Base-by-base conservation (phyloP, 2,797 vertebrate genomes). In the Cyclura pinguis region DNA sequence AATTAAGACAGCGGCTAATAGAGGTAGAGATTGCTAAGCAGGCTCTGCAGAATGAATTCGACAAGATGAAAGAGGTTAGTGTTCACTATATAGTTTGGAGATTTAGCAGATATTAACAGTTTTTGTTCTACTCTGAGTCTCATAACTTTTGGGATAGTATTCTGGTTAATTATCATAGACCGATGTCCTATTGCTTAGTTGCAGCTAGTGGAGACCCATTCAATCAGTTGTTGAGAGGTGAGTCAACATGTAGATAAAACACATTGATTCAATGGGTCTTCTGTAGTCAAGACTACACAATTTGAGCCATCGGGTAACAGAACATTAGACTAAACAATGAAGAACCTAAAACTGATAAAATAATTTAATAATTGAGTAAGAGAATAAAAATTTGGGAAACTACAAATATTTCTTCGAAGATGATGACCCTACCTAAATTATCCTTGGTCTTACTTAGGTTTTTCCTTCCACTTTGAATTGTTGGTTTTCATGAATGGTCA, bases 1-100 rank as follows among this genome's bases (percentile, higher is more conserved):
- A 98, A 92, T 96, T 99, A 94, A 98, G 99, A 91, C 98, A 99
- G 96, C 97, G 98, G 96, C 97, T 99, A 89, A 99, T 99, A 93
- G 98, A 99, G 96, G 98, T 99, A 94, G 99, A 99, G 93, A 98
- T 99, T 95, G 98, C 98, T 84, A 99, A 99, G 88, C 99, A 99
- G 95, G 99, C 98, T 74, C 96, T 99, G 93, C 99, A 99, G 94
- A 99, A 98, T 80, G 99, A 99, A 92, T 96, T 99, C 94, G 99
- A 99, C 85, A 99, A 98, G 97, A 97, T 98, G 96, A 99, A 99
- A 95, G 99, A 99, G 98, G 99, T 99, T 94, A 97, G 96, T 98
- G 38, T 86, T 81, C 90, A 13, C 42, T 91, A 5, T 93, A 90
- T 96, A n/a, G 4, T 93, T 86, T 55, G 55, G 3, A 90, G 35